A percentile compares a stretch with the other conserved stretches of the same genome.
phyloP scores from a whole-genome alignment of 2,797 vertebrate species.

The Scomberomorus guttatus region DNA sequence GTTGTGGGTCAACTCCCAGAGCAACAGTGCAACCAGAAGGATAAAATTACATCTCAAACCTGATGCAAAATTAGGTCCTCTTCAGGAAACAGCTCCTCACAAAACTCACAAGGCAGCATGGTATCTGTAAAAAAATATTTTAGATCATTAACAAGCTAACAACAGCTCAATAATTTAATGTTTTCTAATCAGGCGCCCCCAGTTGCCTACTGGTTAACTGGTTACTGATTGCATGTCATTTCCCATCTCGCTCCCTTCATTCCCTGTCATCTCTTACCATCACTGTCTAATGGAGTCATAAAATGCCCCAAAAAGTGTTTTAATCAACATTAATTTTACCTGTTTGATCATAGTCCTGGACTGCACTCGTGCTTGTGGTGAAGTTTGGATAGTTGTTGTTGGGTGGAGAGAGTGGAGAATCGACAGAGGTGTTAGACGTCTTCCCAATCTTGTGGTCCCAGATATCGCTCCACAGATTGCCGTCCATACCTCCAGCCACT shows the following conservation, averaged over 20 bases:
- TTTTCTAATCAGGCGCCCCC: neutral
- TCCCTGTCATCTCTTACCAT: no score
- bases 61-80: constrained; percentile 97
- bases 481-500: constrained; percentile 78
- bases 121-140: constrained; percentile 66
- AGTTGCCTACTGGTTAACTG: no score
- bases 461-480: constrained; percentile 81
- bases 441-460: constrained; percentile 81
- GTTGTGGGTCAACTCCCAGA: neutral
- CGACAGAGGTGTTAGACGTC: constrained; percentile 51
- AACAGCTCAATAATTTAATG: neutral
- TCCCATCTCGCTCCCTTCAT: no score
- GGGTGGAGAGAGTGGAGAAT: constrained; percentile 49
- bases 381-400: constrained; percentile 77
- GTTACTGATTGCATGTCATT: no score
- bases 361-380: constrained; percentile 47
- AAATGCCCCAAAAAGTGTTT: no score
- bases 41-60: constrained; percentile 78
- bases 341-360: constrained; percentile 67
- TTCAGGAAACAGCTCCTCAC: constrained; percentile 95
- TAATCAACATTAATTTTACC: constrained; percentile 50
- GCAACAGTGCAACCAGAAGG: neutral
- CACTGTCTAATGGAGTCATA: no score
- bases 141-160: constrained; percentile 8
- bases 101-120: constrained; percentile 97